A percentile compares a stretch with the other conserved stretches of the same genome.
Conservation (phyloP, 2,888 invertebrate genomes). For the Drepana falcataria region DNA sequence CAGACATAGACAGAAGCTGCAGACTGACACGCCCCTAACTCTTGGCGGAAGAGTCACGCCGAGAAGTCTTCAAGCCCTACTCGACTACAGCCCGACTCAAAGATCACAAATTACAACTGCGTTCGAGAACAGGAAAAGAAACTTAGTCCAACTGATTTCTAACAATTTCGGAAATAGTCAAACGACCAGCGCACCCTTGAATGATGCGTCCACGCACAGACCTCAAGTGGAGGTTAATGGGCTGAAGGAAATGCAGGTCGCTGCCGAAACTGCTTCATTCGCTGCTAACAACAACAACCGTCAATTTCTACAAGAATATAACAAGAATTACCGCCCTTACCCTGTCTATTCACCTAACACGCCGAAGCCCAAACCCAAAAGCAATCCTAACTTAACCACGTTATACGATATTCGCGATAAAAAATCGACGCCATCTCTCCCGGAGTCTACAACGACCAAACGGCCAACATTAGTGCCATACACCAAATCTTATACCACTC, state of each 20-base stretch:
- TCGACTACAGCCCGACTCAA: slow-evolving; percentile 57
- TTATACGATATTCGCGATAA: slow-evolving; percentile 64
- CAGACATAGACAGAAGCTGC: slow-evolving; percentile 53
- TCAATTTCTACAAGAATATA: slow-evolving; percentile 62
- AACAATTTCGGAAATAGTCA: slow-evolving; percentile 55
- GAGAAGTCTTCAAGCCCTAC: slow-evolving; percentile 56
- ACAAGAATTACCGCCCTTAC: slow-evolving; percentile 62
- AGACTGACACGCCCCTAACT: slow-evolving; percentile 37
- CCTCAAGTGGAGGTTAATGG: slow-evolving; percentile 61
- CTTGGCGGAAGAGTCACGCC: slow-evolving; percentile 41
- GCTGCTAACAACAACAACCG: slow-evolving; percentile 77
- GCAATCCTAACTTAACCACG: slow-evolving; percentile 62
- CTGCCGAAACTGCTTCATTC: slow-evolving; percentile 88
- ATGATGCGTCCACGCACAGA: slow-evolving; percentile 54
- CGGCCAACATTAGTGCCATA: slow-evolving; percentile 65
- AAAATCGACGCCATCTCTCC: slow-evolving; percentile 26
- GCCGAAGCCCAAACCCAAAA: slow-evolving; percentile 46
- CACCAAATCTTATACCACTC: slow-evolving; percentile 53
- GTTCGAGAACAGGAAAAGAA: slow-evolving; percentile 60
- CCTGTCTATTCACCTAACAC: slow-evolving; percentile 65
- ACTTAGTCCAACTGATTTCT: slow-evolving; percentile 60
- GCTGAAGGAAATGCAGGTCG: slow-evolving; percentile 82
- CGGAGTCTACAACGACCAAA: slow-evolving; percentile 45
- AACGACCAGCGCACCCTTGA: slow-evolving; percentile 50
- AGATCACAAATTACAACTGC: slow-evolving; percentile 52